Evolutionary conservation across 2,113 vertebrate species (phyloP).

Genomic region (Dunckerocampus dactyliophorus): DNA sequence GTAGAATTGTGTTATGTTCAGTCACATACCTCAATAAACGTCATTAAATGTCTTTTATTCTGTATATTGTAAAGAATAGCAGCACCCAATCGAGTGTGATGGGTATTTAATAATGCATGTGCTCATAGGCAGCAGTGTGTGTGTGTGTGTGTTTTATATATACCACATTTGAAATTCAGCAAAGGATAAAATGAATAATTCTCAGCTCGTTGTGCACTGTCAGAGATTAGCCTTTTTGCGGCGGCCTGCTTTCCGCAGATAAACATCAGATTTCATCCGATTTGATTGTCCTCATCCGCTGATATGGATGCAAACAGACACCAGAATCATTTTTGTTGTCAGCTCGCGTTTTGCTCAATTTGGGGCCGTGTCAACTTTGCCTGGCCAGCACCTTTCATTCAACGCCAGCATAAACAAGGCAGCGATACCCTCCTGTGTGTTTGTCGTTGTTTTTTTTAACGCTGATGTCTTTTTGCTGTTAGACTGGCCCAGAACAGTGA

Average conservation of each 20-base stretch:
- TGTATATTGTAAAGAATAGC: background rate
- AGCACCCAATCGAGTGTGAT: background rate
- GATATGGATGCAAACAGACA: constrained; percentile 38
- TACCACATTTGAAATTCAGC: constrained; percentile 20
- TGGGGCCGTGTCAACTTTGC: constrained; percentile 27
- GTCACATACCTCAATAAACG: constrained; percentile 1
- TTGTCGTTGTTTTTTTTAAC: background rate
- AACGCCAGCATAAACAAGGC: constrained; percentile 21
- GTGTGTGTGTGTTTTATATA: background rate
- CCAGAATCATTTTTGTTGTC: constrained; percentile 47
- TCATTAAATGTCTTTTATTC: constrained; percentile 1
- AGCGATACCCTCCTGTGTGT: constrained; percentile 9
- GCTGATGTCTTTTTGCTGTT: constrained; percentile 13
- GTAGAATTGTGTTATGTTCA: constrained; percentile 20
- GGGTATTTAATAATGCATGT: constrained; percentile 2
- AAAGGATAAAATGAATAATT: constrained; percentile 20
- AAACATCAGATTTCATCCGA: constrained; percentile 36
- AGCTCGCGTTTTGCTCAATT: constrained; percentile 51
- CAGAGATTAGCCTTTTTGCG: constrained; percentile 20
- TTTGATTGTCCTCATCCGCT: constrained; percentile 30
- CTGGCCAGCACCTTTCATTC: constrained; percentile 40
- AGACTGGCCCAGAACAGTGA: background rate
- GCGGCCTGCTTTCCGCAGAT: constrained; percentile 20
- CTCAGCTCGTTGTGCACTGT: background rate
- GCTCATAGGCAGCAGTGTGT: background rate